phyloP scores from a whole-genome alignment of 2,888 invertebrate genomes.

The Cordilura impudica region DNA sequence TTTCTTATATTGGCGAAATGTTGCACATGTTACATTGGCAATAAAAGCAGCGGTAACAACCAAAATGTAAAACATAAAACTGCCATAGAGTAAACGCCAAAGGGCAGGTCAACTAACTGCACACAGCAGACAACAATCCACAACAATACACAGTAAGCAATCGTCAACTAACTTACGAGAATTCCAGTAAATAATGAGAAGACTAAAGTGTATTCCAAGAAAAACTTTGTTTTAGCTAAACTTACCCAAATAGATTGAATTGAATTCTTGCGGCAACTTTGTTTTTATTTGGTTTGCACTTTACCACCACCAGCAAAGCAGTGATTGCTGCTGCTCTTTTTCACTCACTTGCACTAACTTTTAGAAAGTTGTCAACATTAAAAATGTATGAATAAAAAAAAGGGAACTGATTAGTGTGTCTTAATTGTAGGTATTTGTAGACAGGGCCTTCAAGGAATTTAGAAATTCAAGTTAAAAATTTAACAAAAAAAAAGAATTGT shows the following conservation, averaged over 20 bases:
- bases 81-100: slow-evolving; percentile 43
- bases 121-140: slow-evolving; percentile 2
- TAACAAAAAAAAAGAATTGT: slow-evolving; percentile 42
- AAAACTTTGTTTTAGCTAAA: too few relatives aligned
- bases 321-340: neutral
- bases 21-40: slow-evolving; percentile 27
- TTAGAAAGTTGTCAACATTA: slow-evolving; percentile 51
- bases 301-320: neutral
- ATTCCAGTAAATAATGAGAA: too few relatives aligned
- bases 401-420: slow-evolving; percentile 3
- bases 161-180: neutral
- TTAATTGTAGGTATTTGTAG: slow-evolving; percentile 42
- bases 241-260: slow-evolving; percentile 14
- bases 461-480: too few relatives aligned
- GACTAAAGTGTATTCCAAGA: too few relatives aligned
- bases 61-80: slow-evolving; percentile 33
- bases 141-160: neutral
- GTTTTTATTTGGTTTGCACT: neutral
- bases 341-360: slow-evolving; percentile 10
- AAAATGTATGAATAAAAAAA: slow-evolving; percentile 1
- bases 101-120: slow-evolving; percentile 21
- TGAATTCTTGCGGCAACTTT: neutral
- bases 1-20: slow-evolving; percentile 15
- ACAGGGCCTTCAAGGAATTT: too few relatives aligned
- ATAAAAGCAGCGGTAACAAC: neutral